Base-by-base conservation (phyloP, 2,888 invertebrate species). In the Thecocarcelia acutangulata region DNA sequence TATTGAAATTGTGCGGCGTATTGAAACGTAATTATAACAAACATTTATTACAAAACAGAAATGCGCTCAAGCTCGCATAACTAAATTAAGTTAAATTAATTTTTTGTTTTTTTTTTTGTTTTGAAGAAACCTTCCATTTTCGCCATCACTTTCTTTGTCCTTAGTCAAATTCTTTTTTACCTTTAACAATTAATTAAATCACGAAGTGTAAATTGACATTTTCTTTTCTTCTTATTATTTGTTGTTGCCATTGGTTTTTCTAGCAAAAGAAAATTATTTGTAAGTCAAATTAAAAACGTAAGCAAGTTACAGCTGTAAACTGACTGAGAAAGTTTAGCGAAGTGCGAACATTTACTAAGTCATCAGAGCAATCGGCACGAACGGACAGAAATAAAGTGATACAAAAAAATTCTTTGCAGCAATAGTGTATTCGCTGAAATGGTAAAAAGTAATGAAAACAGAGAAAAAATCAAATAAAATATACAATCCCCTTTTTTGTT, bases 111-210 rank as follows among this genome's bases (percentile, higher is more conserved):
- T 3, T 9, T 9, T 33, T 9, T 8, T 6, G 9, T 33, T 33
- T 33, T 33, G 1, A 33, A 33, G 33, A 24, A 24, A 3, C 24
- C 24, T 24, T 24, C 42, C n/a, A 48, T 77, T 77, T n/a, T 50
- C 28, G 3, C 12, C 42, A 42, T 69, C 54, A 21, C 9, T 44
- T 33, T 24, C 40, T 54, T 70, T 56, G 15, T 58, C 69, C 52
- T 69, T 46, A n/a, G 1, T 3, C 21, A 81, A 68, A 75, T 56
- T 61, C 52, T 8, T 33, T 33, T 69, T 56, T 74, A 64, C 64
- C 74, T 74, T 77, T 77, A 73, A 74, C 73, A 77, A 77, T 74
- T 77, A 82, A 69, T 82, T 69, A 82, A 77, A 77, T 69, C 73
- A 64, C 37, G 17, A 69, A 77, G 69, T 58, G 54, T 58, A 69